Percentiles rank a stretch among this genome's conserved stretches.
These are phyloP conservation scores for Pecten maximus DNA, from an alignment of 2,888 invertebrate species.

Conservation along the genomic window DNA sequence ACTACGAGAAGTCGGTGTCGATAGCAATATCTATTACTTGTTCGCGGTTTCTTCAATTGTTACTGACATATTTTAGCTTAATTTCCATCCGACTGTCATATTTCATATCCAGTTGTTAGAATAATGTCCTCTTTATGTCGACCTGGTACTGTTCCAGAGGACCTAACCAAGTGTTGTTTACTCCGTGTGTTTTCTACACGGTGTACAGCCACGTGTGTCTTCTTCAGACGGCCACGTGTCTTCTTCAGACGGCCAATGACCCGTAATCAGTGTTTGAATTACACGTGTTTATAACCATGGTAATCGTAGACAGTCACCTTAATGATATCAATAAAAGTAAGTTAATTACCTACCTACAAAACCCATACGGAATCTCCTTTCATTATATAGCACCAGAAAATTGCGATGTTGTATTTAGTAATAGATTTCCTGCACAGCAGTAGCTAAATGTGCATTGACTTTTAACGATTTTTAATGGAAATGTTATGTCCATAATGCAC, in stretches of 20 bases:
- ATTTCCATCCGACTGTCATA: too few relatives aligned
- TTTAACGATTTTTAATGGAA: not conserved
- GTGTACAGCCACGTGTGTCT: not conserved
- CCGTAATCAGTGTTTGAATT: not conserved
- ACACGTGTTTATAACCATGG: not conserved
- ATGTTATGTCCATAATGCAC: not conserved
- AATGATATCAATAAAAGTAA: not conserved
- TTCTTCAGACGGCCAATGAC: not conserved
- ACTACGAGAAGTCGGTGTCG: too few relatives aligned
- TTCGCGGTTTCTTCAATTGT: too few relatives aligned
- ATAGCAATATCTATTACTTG: too few relatives aligned
- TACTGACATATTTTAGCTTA: too few relatives aligned
- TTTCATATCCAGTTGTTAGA: too few relatives aligned
- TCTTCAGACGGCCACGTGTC: not conserved
- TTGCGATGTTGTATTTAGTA: not conserved
- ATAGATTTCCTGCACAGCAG: not conserved
- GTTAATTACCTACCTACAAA: not conserved
- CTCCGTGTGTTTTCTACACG: not conserved
- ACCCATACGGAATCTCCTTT: not conserved
- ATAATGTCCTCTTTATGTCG: not conserved
- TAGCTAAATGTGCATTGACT: not conserved
- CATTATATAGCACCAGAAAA: not conserved
- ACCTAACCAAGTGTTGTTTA: not conserved
- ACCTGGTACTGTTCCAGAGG: not conserved
- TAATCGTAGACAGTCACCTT: not conserved